phyloP scores from a whole-genome alignment of 2,113 vertebrate genomes.

The Geothlypis trichas region DNA sequence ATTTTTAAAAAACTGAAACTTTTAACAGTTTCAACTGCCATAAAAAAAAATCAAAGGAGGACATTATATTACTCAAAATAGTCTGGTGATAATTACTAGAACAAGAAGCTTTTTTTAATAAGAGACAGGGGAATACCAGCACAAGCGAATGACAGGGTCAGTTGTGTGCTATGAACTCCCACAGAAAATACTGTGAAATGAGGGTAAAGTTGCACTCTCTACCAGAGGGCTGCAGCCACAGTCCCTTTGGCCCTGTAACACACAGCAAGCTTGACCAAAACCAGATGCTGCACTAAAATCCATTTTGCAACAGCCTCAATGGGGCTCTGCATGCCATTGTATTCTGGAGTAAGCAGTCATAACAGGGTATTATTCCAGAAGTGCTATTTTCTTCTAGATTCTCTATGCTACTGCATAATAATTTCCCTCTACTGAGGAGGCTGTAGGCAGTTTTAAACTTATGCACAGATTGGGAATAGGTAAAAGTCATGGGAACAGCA shows the following conservation, averaged over 20 bases:
- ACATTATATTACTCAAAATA: background rate
- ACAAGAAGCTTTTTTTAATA: background rate
- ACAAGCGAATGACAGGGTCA: background rate
- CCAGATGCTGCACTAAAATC: background rate
- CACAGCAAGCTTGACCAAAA: background rate
- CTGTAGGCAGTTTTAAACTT: background rate
- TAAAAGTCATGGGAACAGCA: background rate
- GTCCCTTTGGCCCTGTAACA: background rate
- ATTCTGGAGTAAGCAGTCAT: background rate
- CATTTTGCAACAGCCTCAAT: background rate
- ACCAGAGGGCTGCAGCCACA: background rate
- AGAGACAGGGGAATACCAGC: background rate
- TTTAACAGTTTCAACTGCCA: background rate
- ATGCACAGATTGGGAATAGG: background rate
- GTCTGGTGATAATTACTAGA: background rate
- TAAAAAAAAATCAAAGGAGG: background rate
- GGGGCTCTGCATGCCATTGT: background rate
- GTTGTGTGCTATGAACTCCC: background rate
- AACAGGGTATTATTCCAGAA: background rate
- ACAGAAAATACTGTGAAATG: background rate
- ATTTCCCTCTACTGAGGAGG: background rate
- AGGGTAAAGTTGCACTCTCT: background rate
- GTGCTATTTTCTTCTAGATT: background rate
- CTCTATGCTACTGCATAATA: background rate
- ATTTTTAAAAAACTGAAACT: fast-evolving